Percentiles rank a stretch among this genome's conserved stretches.
These are phyloP conservation scores for Tragelaphus eurycerus DNA, from an alignment of 2,797 vertebrate genomes.

Conservation along the genomic window DNA sequence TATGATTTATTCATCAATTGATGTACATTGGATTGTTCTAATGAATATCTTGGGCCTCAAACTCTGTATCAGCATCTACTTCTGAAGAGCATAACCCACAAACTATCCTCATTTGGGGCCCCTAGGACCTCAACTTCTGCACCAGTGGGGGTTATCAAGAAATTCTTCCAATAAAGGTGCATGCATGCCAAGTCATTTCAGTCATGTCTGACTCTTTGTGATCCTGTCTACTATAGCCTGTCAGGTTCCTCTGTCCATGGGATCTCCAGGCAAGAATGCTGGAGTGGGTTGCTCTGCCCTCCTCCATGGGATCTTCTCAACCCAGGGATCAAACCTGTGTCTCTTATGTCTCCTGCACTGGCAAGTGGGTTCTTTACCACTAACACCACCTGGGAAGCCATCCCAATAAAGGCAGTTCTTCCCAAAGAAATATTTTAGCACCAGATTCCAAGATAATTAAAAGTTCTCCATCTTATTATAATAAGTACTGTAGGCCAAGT, in stretches of 20 bases:
- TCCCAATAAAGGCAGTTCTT: not conserved
- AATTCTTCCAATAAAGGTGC: not conserved
- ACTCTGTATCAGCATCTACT: not conserved
- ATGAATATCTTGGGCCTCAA: not conserved
- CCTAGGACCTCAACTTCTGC: not conserved
- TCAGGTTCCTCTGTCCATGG: not conserved
- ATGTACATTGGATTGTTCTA: constrained; percentile 1
- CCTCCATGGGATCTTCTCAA: not conserved
- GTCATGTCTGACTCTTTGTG: not conserved
- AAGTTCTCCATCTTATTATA: not conserved
- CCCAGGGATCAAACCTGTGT: not conserved
- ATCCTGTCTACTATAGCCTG: not conserved
- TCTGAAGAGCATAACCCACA: not conserved
- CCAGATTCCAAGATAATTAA: not conserved
- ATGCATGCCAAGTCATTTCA: not conserved
- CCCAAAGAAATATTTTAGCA: not conserved
- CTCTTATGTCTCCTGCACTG: not conserved
- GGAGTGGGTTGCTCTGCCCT: not conserved
- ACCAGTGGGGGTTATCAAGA: not conserved
- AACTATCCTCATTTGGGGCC: not conserved
- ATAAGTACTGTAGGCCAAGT: not conserved
- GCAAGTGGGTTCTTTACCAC: not conserved
- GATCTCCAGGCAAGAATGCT: not conserved
- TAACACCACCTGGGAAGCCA: not conserved
- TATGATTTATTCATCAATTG: not conserved